These are phyloP conservation scores for Platycercus adscitus DNA, from an alignment of 2,113 vertebrate species.

Conservation along the genomic window DNA sequence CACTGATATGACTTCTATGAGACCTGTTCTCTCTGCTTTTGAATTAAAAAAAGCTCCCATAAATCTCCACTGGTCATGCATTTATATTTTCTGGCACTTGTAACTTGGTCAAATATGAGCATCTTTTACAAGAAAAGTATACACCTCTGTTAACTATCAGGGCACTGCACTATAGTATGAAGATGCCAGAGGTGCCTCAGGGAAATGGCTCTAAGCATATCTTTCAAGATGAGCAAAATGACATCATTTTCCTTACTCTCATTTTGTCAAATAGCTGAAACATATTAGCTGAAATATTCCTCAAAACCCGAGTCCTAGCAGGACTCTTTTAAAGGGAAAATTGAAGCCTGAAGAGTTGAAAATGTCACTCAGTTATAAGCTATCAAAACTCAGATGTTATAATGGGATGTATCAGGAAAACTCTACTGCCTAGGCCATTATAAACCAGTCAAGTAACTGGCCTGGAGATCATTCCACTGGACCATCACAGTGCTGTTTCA, in stretches of 20 bases:
- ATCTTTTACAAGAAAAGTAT: background rate
- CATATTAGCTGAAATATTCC: background rate
- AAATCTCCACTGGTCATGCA: background rate
- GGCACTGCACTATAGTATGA: background rate
- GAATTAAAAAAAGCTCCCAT: background rate
- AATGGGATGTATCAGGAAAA: background rate
- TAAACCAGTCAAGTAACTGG: background rate
- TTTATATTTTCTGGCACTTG: background rate
- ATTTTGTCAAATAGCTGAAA: background rate
- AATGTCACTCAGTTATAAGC: background rate
- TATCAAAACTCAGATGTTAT: background rate
- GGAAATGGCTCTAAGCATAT: background rate
- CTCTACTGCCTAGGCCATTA: background rate
- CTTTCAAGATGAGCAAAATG: background rate
- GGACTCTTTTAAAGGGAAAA: background rate
- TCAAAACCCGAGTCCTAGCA: background rate
- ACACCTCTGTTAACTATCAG: background rate
- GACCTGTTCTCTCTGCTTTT: background rate
- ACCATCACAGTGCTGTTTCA: accelerated
- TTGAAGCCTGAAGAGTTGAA: background rate
- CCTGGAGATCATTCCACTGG: background rate
- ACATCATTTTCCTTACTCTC: background rate
- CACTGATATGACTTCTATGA: accelerated
- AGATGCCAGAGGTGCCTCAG: background rate
- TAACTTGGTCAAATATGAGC: background rate